A percentile compares a stretch with the other conserved stretches of the same genome.
Conservation (phyloP, 2,888 invertebrate genomes). For the Pristionchus maxplancki region DNA sequence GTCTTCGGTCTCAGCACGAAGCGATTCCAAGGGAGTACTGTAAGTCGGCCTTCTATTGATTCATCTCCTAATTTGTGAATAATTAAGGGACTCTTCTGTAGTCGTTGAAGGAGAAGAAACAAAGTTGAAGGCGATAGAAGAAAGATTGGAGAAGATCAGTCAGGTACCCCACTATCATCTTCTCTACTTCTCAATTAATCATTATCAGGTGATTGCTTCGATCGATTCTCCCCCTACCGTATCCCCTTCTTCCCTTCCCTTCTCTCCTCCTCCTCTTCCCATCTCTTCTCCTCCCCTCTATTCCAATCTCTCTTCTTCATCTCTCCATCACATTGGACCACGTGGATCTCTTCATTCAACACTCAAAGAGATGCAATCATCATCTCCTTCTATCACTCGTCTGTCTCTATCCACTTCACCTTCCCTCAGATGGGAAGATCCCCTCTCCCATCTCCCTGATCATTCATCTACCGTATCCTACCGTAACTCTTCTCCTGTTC, state of each 20-base stretch:
- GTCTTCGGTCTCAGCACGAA: constrained; percentile 28
- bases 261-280: constrained; percentile 45
- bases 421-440: constrained; percentile 23
- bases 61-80: neutral
- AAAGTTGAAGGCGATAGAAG: constrained; percentile 57
- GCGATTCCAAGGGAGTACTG: constrained; percentile 40
- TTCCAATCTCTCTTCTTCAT: constrained; percentile 18
- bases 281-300: constrained; percentile 36
- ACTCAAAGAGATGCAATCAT: neutral
- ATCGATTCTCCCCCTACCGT: constrained; percentile 47
- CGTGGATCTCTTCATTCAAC: constrained; percentile 27
- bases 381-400: constrained; percentile 38
- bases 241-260: constrained; percentile 23
- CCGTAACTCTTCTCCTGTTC: constrained; percentile 10
- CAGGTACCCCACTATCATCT: constrained; percentile 12
- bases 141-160: constrained; percentile 57
- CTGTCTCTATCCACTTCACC: constrained; percentile 27
- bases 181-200: neutral
- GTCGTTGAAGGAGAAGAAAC: constrained; percentile 41
- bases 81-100: neutral
- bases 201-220: constrained; percentile 16
- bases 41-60: neutral
- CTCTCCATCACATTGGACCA: constrained; percentile 47
- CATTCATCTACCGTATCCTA: neutral
- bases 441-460: constrained; percentile 28